Evolutionary conservation across 2,888 invertebrate species (phyloP).

Genomic region (Dasysyrphus tricinctus): DNA sequence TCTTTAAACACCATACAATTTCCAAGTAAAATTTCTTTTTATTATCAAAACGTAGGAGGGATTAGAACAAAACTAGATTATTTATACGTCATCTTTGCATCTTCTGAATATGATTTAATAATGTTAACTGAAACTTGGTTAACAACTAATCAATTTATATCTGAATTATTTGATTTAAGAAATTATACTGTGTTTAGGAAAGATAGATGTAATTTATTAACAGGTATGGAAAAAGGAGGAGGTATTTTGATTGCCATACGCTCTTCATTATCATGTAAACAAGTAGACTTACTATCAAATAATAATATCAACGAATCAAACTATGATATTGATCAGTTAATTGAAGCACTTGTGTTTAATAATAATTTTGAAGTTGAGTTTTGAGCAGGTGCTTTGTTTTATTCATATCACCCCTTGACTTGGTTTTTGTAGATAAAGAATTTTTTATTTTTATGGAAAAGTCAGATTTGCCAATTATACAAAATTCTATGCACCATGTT

Average conservation of each 20-base stretch:
- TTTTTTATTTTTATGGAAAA: no score
- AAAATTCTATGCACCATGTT: no score
- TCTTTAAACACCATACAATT: background rate
- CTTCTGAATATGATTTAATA: background rate
- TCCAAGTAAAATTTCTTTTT: background rate
- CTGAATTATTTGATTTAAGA: slow-evolving; percentile 1
- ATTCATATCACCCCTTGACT: no score
- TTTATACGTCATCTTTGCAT: background rate
- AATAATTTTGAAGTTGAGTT: slow-evolving; percentile 1
- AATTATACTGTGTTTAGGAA: slow-evolving; percentile 2
- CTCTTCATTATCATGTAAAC: slow-evolving; percentile 3
- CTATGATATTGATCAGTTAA: background rate
- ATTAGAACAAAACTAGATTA: background rate
- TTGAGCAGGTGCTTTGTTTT: no score
- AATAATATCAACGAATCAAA: background rate
- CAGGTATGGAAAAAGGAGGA: no score
- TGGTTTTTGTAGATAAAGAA: no score
- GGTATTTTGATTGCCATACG: no score
- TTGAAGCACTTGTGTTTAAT: background rate
- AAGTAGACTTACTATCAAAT: background rate
- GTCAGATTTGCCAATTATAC: no score
- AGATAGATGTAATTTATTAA: slow-evolving; percentile 8
- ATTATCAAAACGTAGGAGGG: background rate
- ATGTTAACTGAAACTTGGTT: slow-evolving; percentile 13
- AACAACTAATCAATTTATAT: background rate